Conservation (phyloP, 2,113 vertebrate genomes). For the Vireo altiloquus region DNA sequence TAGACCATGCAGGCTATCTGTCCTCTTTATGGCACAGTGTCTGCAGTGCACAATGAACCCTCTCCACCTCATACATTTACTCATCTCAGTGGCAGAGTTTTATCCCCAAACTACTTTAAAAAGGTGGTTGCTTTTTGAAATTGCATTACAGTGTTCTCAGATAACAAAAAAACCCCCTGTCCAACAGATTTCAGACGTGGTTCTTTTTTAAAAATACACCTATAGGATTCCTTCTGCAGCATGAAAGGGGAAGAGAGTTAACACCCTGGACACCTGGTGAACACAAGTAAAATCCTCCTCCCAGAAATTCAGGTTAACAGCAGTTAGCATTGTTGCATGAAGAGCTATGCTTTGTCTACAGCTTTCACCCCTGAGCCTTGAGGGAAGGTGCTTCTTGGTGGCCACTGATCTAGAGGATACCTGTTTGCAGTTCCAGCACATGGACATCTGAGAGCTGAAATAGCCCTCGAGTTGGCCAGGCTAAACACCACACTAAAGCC, state of each 20-base stretch:
- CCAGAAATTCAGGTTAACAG: not conserved
- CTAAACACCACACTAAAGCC: not conserved
- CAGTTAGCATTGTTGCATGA: not conserved
- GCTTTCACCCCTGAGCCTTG: not conserved
- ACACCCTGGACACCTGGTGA: not conserved
- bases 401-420: not conserved
- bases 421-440: rapidly evolving
- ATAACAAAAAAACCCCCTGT: not conserved
- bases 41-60: not conserved
- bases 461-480: not conserved
- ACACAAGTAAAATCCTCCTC: not conserved
- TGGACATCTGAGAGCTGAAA: not conserved
- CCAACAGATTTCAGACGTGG: not conserved
- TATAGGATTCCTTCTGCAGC: not conserved
- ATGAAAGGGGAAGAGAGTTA: not conserved
- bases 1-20: not conserved
- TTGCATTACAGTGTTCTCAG: not conserved
- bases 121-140: not conserved
- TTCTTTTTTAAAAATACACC: not conserved
- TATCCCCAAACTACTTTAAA: not conserved
- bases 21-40: not conserved
- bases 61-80: not conserved
- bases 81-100: not conserved
- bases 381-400: not conserved
- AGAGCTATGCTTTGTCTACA: not conserved